Conservation (phyloP, 2,113 vertebrate species). For the Diadophis punctatus region DNA sequence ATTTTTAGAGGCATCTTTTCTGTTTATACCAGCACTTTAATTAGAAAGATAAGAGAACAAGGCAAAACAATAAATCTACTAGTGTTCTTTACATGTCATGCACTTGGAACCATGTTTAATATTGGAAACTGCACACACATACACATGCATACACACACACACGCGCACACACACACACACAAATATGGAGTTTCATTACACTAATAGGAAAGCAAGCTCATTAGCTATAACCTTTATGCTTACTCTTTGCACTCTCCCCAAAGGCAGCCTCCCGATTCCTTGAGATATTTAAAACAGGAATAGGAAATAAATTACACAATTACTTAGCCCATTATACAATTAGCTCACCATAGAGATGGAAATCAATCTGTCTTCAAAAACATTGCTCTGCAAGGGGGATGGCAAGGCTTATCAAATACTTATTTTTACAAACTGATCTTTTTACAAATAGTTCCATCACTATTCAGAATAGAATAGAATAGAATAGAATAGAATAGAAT, state of each 20-base stretch:
- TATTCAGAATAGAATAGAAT: neutral
- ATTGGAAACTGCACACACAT: neutral
- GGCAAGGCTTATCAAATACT: neutral
- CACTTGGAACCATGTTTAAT: constrained; percentile 13
- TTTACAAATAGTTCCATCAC: neutral
- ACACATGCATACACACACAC: neutral
- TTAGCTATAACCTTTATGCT: constrained; percentile 12
- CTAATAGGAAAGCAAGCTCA: neutral
- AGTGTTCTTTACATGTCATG: neutral
- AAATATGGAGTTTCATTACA: neutral
- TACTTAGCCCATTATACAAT: constrained; percentile 32
- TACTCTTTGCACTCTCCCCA: constrained; percentile 11
- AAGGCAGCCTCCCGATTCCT: constrained; percentile 18
- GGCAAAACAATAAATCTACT: neutral
- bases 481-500: no score
- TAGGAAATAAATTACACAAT: constrained; percentile 32
- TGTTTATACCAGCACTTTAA: neutral
- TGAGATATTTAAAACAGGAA: constrained; percentile 29
- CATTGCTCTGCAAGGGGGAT: neutral
- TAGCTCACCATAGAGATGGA: constrained; percentile 30
- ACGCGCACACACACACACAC: neutral
- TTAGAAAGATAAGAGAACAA: neutral
- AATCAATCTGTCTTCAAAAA: constrained; percentile 29
- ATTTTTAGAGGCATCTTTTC: neutral
- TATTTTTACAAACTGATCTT: neutral